Evolutionary conservation across 2,113 vertebrate species (phyloP).

Genomic region (Actenoides lindsayi): DNA sequence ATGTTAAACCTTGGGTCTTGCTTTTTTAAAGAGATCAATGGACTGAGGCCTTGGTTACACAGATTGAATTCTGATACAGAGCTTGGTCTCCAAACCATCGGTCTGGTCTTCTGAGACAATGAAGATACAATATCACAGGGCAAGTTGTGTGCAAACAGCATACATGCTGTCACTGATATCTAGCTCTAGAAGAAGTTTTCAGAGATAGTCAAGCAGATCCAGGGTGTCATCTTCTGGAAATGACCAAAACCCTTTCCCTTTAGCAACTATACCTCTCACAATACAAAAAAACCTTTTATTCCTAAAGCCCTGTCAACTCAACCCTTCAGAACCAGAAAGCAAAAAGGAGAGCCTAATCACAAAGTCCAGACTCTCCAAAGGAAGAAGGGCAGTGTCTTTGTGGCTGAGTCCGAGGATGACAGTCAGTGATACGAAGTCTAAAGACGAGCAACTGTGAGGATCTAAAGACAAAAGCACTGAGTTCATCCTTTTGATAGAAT

Average conservation of each 20-base stretch:
- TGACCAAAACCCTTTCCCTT: background rate
- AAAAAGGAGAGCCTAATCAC: background rate
- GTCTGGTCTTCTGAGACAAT: background rate
- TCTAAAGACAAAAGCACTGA: background rate
- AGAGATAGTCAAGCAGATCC: background rate
- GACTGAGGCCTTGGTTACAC: background rate
- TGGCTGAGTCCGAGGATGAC: background rate
- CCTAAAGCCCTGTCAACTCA: background rate
- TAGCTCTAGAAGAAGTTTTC: background rate
- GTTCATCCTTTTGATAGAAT: background rate
- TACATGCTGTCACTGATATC: background rate
- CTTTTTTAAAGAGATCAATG: background rate
- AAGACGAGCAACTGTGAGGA: background rate
- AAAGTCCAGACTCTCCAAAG: background rate
- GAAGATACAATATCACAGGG: background rate
- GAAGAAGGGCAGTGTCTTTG: fast-evolving
- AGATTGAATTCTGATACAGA: background rate
- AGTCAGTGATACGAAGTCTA: background rate
- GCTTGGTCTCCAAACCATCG: background rate
- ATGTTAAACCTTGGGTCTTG: background rate
- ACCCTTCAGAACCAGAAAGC: background rate
- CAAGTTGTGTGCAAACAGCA: background rate
- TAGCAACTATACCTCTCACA: background rate
- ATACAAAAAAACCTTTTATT: background rate
- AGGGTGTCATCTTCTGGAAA: background rate